Conservation (phyloP, 2,888 invertebrate species). For the Tineola bisselliella region DNA sequence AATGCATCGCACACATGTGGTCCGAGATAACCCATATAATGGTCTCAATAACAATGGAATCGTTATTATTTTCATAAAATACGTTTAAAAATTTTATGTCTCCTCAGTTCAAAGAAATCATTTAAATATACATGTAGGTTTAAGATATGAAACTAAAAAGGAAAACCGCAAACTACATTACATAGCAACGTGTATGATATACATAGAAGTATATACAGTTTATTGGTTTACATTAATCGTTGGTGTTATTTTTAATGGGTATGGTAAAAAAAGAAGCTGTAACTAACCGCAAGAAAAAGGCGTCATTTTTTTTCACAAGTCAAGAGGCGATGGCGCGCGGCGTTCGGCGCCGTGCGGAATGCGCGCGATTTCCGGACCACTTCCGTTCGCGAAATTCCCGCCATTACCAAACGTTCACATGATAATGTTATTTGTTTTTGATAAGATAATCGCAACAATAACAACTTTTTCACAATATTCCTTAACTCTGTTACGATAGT, state of each 20-base stretch:
- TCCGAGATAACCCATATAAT: slow-evolving; percentile 8
- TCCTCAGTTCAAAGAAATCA: background rate
- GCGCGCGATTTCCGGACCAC: slow-evolving; percentile 64
- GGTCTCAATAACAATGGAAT: background rate
- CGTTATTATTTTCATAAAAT: background rate
- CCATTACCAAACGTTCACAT: background rate
- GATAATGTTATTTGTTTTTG: background rate
- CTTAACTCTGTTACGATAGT: no score
- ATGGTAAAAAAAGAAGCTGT: background rate
- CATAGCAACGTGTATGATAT: no score
- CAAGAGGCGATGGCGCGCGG: slow-evolving; percentile 29
- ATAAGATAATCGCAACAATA: background rate
- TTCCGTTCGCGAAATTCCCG: slow-evolving; percentile 21
- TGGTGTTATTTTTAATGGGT: background rate
- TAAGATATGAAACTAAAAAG: background rate
- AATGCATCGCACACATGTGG: slow-evolving; percentile 6
- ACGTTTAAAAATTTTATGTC: background rate
- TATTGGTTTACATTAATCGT: slow-evolving; percentile 6
- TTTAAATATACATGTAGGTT: background rate
- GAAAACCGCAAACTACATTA: background rate
- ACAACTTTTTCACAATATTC: background rate
- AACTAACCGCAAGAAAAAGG: slow-evolving; percentile 1
- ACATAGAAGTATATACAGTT: background rate
- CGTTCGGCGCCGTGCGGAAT: slow-evolving; percentile 43
- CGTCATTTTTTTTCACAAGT: background rate